phyloP scores from a whole-genome alignment of 1,140 invertebrate genomes.

The Bilobella aurantiaca region DNA sequence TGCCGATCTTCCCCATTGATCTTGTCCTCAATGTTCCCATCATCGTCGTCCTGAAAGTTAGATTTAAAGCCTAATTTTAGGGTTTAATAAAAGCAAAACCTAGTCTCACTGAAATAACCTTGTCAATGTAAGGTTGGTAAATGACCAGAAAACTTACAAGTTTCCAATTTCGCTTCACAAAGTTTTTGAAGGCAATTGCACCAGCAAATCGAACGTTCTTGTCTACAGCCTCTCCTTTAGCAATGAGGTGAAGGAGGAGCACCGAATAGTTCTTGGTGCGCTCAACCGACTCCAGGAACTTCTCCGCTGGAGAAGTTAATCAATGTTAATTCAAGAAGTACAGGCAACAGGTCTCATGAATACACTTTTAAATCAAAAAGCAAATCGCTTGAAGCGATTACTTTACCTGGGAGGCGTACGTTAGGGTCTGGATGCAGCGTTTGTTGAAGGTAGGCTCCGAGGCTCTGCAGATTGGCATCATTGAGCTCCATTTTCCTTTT shows the following conservation, averaged over 20 bases:
- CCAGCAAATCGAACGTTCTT: constrained; percentile 73
- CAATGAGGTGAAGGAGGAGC: constrained; percentile 69
- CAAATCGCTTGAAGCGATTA: constrained; percentile 3
- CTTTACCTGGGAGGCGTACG: not conserved
- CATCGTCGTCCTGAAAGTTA: constrained; percentile 60
- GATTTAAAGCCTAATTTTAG: too few species aligned
- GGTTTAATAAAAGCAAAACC: too few species aligned
- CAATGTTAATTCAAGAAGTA: too few species aligned
- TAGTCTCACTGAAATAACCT: too few species aligned
- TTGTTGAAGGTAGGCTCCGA: constrained; percentile 73
- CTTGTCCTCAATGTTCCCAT: constrained; percentile 51
- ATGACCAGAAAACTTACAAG: constrained; percentile 50
- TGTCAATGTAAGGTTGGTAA: not conserved
- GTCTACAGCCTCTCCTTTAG: constrained; percentile 64
- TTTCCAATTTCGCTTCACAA: constrained; percentile 89
- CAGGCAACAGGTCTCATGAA: not conserved
- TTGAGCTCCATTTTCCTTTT: constrained; percentile 60
- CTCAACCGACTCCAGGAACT: constrained; percentile 82
- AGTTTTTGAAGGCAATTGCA: constrained; percentile 93
- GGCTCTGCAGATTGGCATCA: constrained; percentile 63
- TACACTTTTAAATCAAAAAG: constrained; percentile 7
- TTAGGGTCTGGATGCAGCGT: constrained; percentile 75
- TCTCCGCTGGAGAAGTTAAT: constrained; percentile 68
- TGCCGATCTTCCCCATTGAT: constrained; percentile 69
- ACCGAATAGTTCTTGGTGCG: constrained; percentile 81